Evolutionary conservation across 2,797 vertebrate genomes (phyloP).

Genomic region (Serranus cabrilla): DNA sequence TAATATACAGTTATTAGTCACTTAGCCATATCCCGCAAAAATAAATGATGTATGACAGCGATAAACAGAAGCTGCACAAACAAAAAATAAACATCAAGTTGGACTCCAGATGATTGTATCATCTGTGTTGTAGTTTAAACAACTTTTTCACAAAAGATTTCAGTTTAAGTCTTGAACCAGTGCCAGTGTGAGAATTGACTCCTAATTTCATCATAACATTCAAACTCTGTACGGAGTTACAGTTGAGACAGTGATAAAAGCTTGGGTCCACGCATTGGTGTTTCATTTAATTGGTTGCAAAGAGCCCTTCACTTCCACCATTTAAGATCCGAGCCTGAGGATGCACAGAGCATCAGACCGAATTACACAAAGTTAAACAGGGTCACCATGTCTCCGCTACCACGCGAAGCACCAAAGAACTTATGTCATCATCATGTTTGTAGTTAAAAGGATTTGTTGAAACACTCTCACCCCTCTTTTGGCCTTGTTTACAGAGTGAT

Average conservation of each 20-base stretch:
- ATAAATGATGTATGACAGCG: no score
- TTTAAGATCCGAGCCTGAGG: constrained; percentile 61
- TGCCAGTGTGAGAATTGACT: constrained; percentile 29
- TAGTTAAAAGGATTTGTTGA: constrained; percentile 61
- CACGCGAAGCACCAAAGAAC: constrained; percentile 39
- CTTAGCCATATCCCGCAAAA: neutral
- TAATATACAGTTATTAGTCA: neutral
- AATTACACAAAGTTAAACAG: constrained; percentile 58
- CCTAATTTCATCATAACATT: constrained; percentile 67
- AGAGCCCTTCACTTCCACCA: constrained; percentile 64
- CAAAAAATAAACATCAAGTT: neutral
- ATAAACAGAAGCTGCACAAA: neutral
- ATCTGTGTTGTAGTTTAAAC: neutral
- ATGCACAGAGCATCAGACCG: constrained; percentile 38
- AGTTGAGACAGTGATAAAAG: constrained; percentile 54
- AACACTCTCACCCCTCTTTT: constrained; percentile 42
- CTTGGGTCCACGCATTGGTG: constrained; percentile 27
- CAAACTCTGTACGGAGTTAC: constrained; percentile 32
- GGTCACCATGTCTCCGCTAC: constrained; percentile 48
- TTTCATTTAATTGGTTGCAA: constrained; percentile 75
- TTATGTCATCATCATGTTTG: constrained; percentile 61
- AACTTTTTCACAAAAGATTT: neutral
- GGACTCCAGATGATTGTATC: neutral
- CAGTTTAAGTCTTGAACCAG: constrained; percentile 7
- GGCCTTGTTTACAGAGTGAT: constrained; percentile 57